phyloP scores from a whole-genome alignment of 30 jellyfish, hydroid and myxozoan species.

The Pelagia noctiluca region DNA sequence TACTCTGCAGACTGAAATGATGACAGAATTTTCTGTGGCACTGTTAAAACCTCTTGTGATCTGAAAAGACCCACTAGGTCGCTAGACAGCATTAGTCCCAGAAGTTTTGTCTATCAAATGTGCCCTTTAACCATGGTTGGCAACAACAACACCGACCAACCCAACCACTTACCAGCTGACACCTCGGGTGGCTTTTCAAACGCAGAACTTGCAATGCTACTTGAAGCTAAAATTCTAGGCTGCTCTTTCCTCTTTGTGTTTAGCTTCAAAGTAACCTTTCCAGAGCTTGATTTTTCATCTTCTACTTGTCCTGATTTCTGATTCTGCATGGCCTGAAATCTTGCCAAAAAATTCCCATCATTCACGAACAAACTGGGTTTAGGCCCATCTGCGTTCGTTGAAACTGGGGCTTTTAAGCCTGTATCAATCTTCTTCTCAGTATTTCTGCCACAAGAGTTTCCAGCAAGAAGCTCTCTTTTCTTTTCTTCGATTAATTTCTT shows the following conservation, averaged over 20 bases:
- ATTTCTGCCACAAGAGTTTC: background rate
- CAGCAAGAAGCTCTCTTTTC: constrained; percentile 57
- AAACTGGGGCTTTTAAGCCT: too few relatives aligned
- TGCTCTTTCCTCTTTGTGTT: constrained; percentile 39
- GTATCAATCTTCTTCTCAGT: background rate
- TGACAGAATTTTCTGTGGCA: too few relatives aligned
- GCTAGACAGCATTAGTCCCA: too few relatives aligned
- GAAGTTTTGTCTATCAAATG: too few relatives aligned
- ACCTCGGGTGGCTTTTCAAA: constrained; percentile 48
- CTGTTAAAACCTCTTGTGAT: too few relatives aligned
- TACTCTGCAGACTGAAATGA: too few relatives aligned
- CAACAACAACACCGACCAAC: too few relatives aligned
- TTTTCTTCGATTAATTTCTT: constrained; percentile 59
- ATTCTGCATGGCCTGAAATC: constrained; percentile 92
- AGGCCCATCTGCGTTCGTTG: constrained; percentile 56
- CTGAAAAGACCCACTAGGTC: too few relatives aligned
- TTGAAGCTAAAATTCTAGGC: constrained; percentile 24
- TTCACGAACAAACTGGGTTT: constrained; percentile 50
- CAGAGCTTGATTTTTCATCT: constrained; percentile 24
- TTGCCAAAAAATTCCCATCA: constrained; percentile 92
- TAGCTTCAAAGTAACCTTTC: constrained; percentile 35
- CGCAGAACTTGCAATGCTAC: constrained; percentile 41
- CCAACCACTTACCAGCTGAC: constrained; percentile 12
- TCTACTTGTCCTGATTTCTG: constrained; percentile 26
- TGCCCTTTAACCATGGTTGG: too few relatives aligned